These are phyloP conservation scores for Drosophila quinaria DNA, from an alignment of 2,888 invertebrate genomes.

Conservation along the genomic window DNA sequence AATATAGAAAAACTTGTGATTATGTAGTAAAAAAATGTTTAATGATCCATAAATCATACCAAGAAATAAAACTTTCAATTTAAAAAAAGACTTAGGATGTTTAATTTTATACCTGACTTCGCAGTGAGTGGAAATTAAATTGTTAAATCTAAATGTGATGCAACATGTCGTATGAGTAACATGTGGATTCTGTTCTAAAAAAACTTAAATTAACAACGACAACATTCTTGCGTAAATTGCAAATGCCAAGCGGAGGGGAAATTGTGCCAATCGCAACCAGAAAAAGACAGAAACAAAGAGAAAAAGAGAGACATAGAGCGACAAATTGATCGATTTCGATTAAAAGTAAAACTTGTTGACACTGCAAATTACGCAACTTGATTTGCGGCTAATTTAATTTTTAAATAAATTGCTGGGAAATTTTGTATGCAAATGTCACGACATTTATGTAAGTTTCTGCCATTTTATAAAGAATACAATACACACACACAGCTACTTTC, in stretches of 20 bases:
- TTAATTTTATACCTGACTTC: conserved; percentile 9
- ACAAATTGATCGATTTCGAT: conserved; percentile 53
- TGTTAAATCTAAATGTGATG: conserved; percentile 14
- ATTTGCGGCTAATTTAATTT: conserved; percentile 54
- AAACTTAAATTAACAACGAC: conserved; percentile 34
- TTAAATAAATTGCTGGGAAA: conserved; percentile 45
- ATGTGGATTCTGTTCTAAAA: conserved; percentile 35
- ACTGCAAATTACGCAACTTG: conserved; percentile 53
- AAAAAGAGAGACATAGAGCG: neutral
- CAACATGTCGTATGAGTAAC: conserved; percentile 60
- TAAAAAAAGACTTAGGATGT: neutral
- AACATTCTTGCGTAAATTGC: conserved; percentile 46
- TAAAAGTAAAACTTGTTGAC: conserved; percentile 44
- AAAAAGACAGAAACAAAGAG: conserved; percentile 4
- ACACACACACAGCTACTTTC: conserved; percentile 18
- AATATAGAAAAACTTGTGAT: neutral
- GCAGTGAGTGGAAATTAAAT: neutral
- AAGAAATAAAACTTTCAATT: conserved; percentile 2
- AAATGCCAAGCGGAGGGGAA: conserved; percentile 47
- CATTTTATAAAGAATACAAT: conserved; percentile 36
- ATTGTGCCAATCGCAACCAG: conserved; percentile 43
- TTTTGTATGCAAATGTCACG: conserved; percentile 20
- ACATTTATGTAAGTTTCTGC: conserved; percentile 27
- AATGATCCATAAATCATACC: conserved; percentile 4
- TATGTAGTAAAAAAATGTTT: neutral